phyloP scores from a whole-genome alignment of 2,888 invertebrate species.

The Oscheius sp. region DNA sequence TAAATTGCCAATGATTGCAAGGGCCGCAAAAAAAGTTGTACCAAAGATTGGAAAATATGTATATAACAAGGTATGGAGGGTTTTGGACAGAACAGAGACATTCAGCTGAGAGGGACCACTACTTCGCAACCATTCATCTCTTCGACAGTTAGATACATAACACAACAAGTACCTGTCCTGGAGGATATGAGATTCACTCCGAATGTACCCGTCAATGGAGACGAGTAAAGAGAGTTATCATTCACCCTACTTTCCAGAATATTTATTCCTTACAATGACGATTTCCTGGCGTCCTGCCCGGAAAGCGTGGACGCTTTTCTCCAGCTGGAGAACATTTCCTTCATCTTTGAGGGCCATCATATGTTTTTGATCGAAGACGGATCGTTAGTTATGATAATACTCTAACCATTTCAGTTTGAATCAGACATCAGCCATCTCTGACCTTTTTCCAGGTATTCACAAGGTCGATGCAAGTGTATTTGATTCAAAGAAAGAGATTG shows the following conservation, averaged over 20 bases:
- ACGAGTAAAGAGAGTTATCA: neutral
- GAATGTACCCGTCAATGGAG: no score
- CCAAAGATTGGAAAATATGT: neutral
- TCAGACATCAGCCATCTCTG: constrained; percentile 11
- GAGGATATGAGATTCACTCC: no score
- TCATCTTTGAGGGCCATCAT: constrained; percentile 15
- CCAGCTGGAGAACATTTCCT: constrained; percentile 10
- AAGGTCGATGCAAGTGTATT: constrained; percentile 16
- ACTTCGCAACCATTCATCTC: neutral
- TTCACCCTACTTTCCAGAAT: neutral
- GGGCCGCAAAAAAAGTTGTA: neutral
- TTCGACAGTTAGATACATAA: no score
- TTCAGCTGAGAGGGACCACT: neutral
- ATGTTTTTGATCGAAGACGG: constrained; percentile 18
- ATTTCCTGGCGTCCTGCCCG: constrained; percentile 1
- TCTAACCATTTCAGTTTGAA: neutral
- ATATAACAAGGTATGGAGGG: neutral
- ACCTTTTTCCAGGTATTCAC: neutral
- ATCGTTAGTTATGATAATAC: neutral
- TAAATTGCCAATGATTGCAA: neutral
- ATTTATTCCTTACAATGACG: constrained; percentile 13
- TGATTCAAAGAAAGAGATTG: neutral
- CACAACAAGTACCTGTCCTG: no score
- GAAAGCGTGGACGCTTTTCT: constrained; percentile 10
- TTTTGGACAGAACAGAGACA: neutral